Percentiles rank a stretch among this genome's conserved stretches.
Evolutionary conservation across 2,113 vertebrate species (phyloP).

Genomic region (Podilymbus podiceps): DNA sequence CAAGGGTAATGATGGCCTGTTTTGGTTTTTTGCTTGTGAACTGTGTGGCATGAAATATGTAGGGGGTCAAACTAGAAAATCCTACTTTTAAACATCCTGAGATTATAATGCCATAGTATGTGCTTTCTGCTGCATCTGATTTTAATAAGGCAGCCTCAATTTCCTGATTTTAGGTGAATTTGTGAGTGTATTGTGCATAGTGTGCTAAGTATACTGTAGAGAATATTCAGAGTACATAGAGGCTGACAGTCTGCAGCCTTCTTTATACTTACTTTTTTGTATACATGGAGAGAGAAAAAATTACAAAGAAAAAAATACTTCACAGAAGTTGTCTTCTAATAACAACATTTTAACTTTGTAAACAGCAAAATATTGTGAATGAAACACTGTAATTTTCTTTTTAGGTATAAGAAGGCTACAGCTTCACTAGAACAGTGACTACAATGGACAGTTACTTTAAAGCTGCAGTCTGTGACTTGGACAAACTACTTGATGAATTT

Average conservation of each 20-base stretch:
- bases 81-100: not conserved
- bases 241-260: not conserved
- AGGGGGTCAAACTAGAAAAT: not conserved
- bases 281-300: not conserved
- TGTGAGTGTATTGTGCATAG: not conserved
- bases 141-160: not conserved
- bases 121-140: not conserved
- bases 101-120: not conserved
- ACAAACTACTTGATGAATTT: constrained; percentile 97
- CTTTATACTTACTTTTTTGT: not conserved
- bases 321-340: not conserved
- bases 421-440: constrained; percentile 6
- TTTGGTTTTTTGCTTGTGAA: not conserved
- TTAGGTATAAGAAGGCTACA: constrained; percentile 57
- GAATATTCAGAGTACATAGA: too few species aligned
- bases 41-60: not conserved
- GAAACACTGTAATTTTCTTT: constrained; percentile 7
- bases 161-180: not conserved
- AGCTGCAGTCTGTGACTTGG: constrained; percentile 93
- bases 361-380: not conserved
- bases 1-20: fast-evolving
- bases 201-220: not conserved
- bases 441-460: constrained; percentile 98
- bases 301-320: not conserved
- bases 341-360: not conserved